phyloP scores from a whole-genome alignment of 2,797 vertebrate genomes.

The Syngnathus rostellatus region DNA sequence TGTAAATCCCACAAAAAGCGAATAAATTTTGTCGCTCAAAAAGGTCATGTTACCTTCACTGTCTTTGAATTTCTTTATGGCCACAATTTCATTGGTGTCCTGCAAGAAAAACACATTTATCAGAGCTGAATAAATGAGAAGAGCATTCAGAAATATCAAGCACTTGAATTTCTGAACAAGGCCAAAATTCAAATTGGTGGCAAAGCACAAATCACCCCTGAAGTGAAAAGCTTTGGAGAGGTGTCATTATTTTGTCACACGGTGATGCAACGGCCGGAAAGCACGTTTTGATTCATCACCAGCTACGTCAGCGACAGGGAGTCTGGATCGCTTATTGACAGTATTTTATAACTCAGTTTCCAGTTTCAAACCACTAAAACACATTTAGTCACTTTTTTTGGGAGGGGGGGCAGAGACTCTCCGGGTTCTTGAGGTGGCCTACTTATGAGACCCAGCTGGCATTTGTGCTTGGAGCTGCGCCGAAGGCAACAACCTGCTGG shows the following conservation, averaged over 20 bases:
- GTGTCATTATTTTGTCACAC: no score
- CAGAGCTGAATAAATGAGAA: neutral
- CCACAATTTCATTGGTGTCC: slow-evolving; percentile 99
- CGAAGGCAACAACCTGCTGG: slow-evolving; percentile 36
- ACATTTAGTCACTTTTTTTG: no score
- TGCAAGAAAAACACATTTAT: slow-evolving; percentile 44
- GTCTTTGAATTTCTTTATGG: slow-evolving; percentile 99
- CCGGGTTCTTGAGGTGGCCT: slow-evolving; percentile 49
- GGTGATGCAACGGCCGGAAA: no score
- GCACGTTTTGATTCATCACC: no score
- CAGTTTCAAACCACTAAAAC: no score
- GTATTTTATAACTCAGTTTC: no score
- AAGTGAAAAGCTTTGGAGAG: no score
- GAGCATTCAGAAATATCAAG: neutral
- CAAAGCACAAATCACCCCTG: no score
- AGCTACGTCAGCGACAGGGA: no score
- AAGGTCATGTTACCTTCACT: slow-evolving; percentile 85
- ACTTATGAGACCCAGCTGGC: slow-evolving; percentile 52
- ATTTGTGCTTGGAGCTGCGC: slow-evolving; percentile 60
- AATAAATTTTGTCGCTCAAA: neutral
- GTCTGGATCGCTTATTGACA: no score
- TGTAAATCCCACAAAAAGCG: no score
- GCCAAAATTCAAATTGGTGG: no score
- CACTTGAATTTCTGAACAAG: neutral
- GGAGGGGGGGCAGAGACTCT: neutral